Evolutionary conservation across 2,113 vertebrate genomes (phyloP).

Genomic region (Asarcornis scutulata): DNA sequence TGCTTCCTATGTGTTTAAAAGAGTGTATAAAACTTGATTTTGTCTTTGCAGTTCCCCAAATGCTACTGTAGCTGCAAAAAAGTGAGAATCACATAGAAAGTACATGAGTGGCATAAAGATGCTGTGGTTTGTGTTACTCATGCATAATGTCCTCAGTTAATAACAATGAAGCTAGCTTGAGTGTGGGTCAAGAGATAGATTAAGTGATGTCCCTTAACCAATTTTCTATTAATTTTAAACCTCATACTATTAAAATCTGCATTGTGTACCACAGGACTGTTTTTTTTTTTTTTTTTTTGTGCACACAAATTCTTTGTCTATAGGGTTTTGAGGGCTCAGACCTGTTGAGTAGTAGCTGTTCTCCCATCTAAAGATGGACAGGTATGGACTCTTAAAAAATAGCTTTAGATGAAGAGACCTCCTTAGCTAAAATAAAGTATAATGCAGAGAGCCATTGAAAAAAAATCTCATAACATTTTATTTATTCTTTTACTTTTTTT

Average conservation of each 20-base stretch:
- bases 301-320: not conserved
- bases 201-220: not conserved
- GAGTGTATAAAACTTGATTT: not conserved
- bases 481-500: not conserved
- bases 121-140: not conserved
- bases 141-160: rapidly evolving
- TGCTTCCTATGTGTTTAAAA: not conserved
- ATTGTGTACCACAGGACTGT: not conserved
- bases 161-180: not conserved
- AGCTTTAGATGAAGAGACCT: not conserved
- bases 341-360: not conserved
- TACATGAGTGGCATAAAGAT: not conserved
- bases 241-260: not conserved
- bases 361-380: not conserved
- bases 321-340: not conserved
- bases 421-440: not conserved
- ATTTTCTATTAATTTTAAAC: not conserved
- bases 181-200: not conserved
- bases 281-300: not conserved
- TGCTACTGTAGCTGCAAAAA: not conserved
- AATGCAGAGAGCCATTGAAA: not conserved
- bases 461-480: not conserved
- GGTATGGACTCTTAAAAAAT: not conserved
- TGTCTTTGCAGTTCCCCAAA: not conserved
- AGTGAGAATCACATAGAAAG: not conserved